Evolutionary conservation across 2,888 invertebrate genomes (phyloP), one percentile per base, ranked within the genome.

Genomic region (Drosophila tripunctata): DNA sequence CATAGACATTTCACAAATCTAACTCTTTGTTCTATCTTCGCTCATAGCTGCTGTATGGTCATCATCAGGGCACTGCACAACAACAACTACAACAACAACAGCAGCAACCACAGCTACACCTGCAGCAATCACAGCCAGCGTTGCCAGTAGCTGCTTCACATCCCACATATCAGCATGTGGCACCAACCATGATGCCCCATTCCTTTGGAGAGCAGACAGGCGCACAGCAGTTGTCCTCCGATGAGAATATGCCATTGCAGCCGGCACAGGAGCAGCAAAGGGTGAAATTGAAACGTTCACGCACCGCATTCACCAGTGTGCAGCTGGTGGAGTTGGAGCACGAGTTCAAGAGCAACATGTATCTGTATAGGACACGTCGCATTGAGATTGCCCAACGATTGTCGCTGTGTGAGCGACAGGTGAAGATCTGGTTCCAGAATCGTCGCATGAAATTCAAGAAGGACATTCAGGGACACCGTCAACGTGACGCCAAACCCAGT

Each of bases 361-460:
- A 99, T 92, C 93, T 99, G 89, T 97, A 98, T 48, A 94, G 98
- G 77, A 94, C 98, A 89, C 94, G 98, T 90, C 93, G 98, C 89
- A 98, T 98, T 92, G 98, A 99, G 93, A 98, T 99, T 89, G 98
- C 98, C 7, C 97, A 98, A 92, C 95, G 96, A 73, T 93, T 99
- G 90, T 96, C 96, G 89, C 93, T 99, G 70, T 96, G 96, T 48
- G 97, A 97, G 89, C 92, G 96, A 64, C 97, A 97, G 92, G 96
- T 96, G 77, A 96, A 96, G 91, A 96, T 96, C 87, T 96, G 96
- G 96, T 96, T 96, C 90, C 95, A 96, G 90, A 95, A 95, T 90
- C 93, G 95, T 19, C 92, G 96, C 51, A 96, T 96, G 96, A 96
- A 96, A 90, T 95, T 94, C 93, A 96, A 96, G 35, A 89, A 89